A percentile compares a stretch with the other conserved stretches of the same genome.
These are phyloP conservation scores for Bombylius major DNA, from an alignment of 2,888 invertebrate genomes.

Conservation along the genomic window DNA sequence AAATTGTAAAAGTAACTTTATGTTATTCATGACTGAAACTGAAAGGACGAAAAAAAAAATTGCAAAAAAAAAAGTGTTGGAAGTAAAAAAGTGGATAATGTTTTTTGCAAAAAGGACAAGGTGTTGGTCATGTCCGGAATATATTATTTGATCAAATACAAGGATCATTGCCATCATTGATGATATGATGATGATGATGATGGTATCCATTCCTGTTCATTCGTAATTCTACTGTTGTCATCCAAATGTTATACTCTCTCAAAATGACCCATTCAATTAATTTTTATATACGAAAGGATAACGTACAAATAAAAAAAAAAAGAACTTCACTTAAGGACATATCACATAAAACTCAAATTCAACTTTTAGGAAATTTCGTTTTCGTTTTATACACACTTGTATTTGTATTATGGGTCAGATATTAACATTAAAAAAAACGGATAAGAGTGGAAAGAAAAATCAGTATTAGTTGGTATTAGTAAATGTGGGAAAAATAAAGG, in stretches of 20 bases:
- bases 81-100: too few relatives aligned
- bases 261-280: constrained; percentile 14
- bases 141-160: constrained; percentile 11
- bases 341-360: too few relatives aligned
- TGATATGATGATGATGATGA: not conserved
- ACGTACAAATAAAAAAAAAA: too few relatives aligned
- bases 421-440: not conserved
- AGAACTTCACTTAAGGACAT: too few relatives aligned
- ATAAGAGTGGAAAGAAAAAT: not conserved
- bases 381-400: not conserved
- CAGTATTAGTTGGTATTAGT: not conserved
- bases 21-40: too few relatives aligned
- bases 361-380: too few relatives aligned
- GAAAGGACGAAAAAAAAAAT: too few relatives aligned
- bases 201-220: too few relatives aligned
- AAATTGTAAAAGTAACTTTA: too few relatives aligned
- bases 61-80: too few relatives aligned
- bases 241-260: not conserved
- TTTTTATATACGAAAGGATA: not conserved
- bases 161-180: constrained; percentile 13
- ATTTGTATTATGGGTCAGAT: too few relatives aligned
- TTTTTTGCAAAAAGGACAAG: not conserved
- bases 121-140: constrained; percentile 13
- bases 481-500: not conserved
- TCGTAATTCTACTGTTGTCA: constrained; percentile 3